A percentile compares a stretch with the other conserved stretches of the same genome.
Conservation (phyloP, 2,797 vertebrate genomes). For the Arrhamphus sclerolepis region DNA sequence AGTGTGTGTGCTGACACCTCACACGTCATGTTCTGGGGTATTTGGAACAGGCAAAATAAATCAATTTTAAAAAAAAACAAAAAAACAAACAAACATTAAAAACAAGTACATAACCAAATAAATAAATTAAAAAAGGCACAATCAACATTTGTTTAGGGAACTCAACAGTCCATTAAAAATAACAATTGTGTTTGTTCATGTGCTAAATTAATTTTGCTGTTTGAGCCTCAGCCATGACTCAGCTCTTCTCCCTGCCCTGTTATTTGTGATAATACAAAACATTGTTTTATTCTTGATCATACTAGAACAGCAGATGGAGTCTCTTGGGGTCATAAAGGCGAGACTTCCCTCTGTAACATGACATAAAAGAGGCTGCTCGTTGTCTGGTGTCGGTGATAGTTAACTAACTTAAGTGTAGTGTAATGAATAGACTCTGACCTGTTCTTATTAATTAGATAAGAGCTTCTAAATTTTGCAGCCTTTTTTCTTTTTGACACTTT, state of each 20-base stretch:
- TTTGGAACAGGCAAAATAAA: neutral
- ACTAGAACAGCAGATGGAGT: conserved; percentile 16
- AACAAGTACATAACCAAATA: too few relatives aligned
- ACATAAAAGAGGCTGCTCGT: conserved; percentile 32
- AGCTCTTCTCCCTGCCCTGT: neutral
- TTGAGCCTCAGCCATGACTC: conserved; percentile 12
- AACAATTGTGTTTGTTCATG: neutral
- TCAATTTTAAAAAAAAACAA: too few relatives aligned
- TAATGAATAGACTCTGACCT: conserved; percentile 56
- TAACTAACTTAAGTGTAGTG: conserved; percentile 55
- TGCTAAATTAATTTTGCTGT: neutral
- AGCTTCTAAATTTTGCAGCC: conserved; percentile 43
- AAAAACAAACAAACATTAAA: too few relatives aligned
- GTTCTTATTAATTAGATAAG: conserved; percentile 58
- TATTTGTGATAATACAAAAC: conserved; percentile 21
- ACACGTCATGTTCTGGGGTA: too few relatives aligned
- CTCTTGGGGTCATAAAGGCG: conserved; percentile 18
- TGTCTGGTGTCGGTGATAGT: conserved; percentile 31
- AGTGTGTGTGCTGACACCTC: too few relatives aligned
- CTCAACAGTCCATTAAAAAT: conserved; percentile 4
- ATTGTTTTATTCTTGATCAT: conserved; percentile 9
- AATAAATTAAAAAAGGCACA: neutral
- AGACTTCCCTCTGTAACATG: conserved; percentile 25
- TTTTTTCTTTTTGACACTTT: conserved; percentile 25
- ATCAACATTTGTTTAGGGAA: conserved; percentile 11